phyloP scores from a whole-genome alignment of 2,113 vertebrate genomes.

The Carlito syrichta region DNA sequence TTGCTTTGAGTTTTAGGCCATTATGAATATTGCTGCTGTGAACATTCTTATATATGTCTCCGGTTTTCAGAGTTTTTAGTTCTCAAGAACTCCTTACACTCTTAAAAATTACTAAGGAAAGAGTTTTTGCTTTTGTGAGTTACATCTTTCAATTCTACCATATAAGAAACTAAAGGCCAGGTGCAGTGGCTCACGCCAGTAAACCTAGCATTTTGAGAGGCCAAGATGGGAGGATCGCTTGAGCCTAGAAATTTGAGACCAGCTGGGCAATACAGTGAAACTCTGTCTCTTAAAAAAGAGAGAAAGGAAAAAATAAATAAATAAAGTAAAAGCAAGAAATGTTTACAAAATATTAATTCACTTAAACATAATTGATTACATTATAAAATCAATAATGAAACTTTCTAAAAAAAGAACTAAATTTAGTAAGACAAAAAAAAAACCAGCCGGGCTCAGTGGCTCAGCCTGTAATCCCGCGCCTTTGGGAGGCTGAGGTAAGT shows the following conservation, averaged over 20 bases:
- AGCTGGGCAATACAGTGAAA: too few relatives aligned
- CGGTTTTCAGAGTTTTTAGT: not conserved
- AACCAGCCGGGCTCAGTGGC: too few relatives aligned
- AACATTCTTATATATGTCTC: not conserved
- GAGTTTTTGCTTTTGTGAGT: not conserved
- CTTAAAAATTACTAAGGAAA: slow-evolving; percentile 17
- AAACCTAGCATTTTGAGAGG: too few relatives aligned
- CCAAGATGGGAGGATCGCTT: too few relatives aligned
- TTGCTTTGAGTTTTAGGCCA: not conserved
- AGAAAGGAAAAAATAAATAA: too few relatives aligned
- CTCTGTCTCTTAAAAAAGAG: too few relatives aligned
- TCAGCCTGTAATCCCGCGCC: too few relatives aligned
- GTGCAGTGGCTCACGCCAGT: too few relatives aligned
- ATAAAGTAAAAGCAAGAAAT: slow-evolving; percentile 13
- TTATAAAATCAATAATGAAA: not conserved
- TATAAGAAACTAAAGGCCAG: not conserved
- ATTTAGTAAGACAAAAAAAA: too few relatives aligned
- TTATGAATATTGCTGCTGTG: not conserved
- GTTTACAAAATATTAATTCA: not conserved
- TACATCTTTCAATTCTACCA: not conserved
- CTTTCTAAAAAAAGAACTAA: not conserved
- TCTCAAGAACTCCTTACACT: not conserved
- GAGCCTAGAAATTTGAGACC: too few relatives aligned
- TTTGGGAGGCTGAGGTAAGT: too few relatives aligned
- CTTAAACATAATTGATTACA: not conserved